Conservation (phyloP, 2,797 vertebrate genomes). For the Triplophysa bombifrons region DNA sequence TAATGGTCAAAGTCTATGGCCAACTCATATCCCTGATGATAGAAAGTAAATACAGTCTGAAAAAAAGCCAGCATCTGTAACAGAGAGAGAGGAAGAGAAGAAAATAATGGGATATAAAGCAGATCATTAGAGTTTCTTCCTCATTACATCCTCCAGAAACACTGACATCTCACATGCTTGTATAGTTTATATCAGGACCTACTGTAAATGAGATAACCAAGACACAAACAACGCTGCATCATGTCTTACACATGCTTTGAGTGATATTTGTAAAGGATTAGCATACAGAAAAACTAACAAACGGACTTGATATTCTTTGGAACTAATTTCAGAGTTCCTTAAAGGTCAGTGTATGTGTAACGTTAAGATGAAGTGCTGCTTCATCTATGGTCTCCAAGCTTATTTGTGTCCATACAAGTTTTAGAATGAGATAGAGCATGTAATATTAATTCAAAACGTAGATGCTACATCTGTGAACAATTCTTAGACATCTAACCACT, state of each 20-base stretch:
- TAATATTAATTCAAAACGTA: no score
- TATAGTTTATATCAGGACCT: neutral
- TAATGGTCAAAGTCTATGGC: slow-evolving; percentile 98
- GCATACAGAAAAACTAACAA: no score
- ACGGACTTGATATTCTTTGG: neutral
- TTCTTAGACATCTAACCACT: neutral
- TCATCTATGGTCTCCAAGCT: neutral
- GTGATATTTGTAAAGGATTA: no score
- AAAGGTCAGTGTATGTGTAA: no score
- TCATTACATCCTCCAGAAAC: neutral
- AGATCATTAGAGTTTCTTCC: neutral
- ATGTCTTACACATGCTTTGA: neutral
- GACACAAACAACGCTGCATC: neutral
- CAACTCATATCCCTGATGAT: slow-evolving; percentile 97
- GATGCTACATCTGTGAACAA: neutral
- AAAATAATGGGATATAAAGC: neutral
- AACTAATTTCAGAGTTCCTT: no score
- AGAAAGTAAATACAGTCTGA: slow-evolving; percentile 98
- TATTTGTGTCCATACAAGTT: no score
- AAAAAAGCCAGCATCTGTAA: slow-evolving; percentile 95
- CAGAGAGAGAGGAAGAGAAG: neutral
- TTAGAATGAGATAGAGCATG: no score
- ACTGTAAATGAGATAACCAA: neutral
- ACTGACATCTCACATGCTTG: neutral
- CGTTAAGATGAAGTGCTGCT: no score